Base-by-base conservation (phyloP, 2,797 vertebrate genomes). In the Nannoperca obscura region DNA sequence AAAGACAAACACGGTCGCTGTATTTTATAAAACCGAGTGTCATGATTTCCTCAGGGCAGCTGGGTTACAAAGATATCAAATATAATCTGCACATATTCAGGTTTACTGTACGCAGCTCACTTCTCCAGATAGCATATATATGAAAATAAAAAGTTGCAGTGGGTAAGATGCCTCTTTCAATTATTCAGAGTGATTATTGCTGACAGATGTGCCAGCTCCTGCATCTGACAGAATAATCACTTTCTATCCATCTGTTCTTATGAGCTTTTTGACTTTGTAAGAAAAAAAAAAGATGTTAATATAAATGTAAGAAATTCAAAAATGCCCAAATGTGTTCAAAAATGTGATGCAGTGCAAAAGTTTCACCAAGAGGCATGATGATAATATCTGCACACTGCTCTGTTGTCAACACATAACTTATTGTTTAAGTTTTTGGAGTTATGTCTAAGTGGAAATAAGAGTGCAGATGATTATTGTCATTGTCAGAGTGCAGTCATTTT, bases 191-290 rank as follows among this genome's bases (percentile, higher is more conserved):
- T 82, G 74, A 84, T 84, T 81, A 84, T 74, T 74, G 58, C 44
- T 67, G 62, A 72, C 83, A 88, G 84, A 83, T 86, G 88, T 85
- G 72, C 76, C 60, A 32, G 57, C 71, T 81, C 36, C 57, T 69
- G 76, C 40, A 55, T 61, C 78, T 75, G 53, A 77, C 49, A 59
- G 63, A n/a, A 60, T 82, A 81, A 77, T 83, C 70, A 49, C 54
- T 76, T 70, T 74, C 54, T 40, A n/a, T 63, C 85, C 82, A 76
- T 72, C 82, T 86, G 82, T 58, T 83, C 36, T 1, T 14, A 52
- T 61, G 14, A 76, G 50, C 20, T 46, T 68, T 64, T 24, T 70
- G 24, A 80, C 50, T 63, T 71, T 36, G 20, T 19, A 44, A 30
- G 6, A 67, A 50, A 40, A 34, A 44, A 46, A 66, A 55, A 12